A percentile compares a stretch with the other conserved stretches of the same genome.
Evolutionary conservation across 2,888 invertebrate genomes (phyloP).

Genomic region (Orthosia cruda): DNA sequence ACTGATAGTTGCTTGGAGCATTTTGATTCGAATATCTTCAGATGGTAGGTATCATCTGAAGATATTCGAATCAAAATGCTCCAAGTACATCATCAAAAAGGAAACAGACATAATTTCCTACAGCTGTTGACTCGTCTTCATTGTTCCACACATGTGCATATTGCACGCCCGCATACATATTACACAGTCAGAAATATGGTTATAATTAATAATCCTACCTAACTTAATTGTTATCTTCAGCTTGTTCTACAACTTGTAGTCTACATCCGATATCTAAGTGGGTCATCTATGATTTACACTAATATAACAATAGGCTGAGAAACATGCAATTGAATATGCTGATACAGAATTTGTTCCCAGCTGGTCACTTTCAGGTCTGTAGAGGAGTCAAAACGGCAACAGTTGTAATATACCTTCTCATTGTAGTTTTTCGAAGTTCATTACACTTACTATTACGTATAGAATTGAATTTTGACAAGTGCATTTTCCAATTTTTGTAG

Average conservation of each 20-base stretch:
- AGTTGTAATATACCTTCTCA: not conserved
- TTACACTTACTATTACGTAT: not conserved
- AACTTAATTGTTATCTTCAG: constrained; percentile 41
- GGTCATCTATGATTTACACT: constrained; percentile 53
- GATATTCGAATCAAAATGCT: no score
- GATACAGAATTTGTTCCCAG: constrained; percentile 26
- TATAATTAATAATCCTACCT: constrained; percentile 30
- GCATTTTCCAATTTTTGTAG: no score
- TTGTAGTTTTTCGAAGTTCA: not conserved
- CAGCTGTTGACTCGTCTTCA: constrained; percentile 26
- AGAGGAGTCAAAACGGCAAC: constrained; percentile 2
- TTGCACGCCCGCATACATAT: constrained; percentile 8
- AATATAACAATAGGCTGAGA: constrained; percentile 50
- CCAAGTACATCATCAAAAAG: not conserved
- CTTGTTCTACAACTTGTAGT: constrained; percentile 32
- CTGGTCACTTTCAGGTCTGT: not conserved
- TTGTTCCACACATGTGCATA: constrained; percentile 40
- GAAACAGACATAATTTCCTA: constrained; percentile 3
- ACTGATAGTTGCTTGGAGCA: not conserved
- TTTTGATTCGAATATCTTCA: constrained; percentile 4
- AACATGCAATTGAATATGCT: constrained; percentile 43
- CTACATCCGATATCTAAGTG: constrained; percentile 35
- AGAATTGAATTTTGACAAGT: not conserved
- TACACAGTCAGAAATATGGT: constrained; percentile 11
- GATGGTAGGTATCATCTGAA: no score